Evolutionary conservation across 2,888 invertebrate genomes (phyloP).

Genomic region (Endotricha flammealis): DNA sequence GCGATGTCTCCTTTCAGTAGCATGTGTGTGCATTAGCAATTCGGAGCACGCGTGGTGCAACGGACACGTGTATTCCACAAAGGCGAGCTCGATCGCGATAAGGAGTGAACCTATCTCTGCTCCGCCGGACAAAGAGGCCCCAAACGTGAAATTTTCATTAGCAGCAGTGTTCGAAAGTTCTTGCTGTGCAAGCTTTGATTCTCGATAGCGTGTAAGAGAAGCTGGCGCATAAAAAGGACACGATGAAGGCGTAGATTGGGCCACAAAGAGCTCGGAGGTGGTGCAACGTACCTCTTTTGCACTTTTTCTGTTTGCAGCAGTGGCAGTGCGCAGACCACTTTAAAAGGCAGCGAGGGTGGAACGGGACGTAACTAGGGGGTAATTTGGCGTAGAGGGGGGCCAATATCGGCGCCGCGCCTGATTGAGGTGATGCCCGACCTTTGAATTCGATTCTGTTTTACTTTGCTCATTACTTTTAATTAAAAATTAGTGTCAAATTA

Average conservation of each 20-base stretch:
- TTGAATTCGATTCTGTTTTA: constrained; percentile 62
- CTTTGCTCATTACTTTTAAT: constrained; percentile 52
- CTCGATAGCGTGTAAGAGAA: constrained; percentile 73
- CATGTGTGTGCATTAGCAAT: constrained; percentile 53
- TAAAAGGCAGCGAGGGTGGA: constrained; percentile 71
- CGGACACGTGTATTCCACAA: constrained; percentile 56
- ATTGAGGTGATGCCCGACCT: constrained; percentile 73
- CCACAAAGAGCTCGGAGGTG: constrained; percentile 77
- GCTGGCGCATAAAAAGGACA: constrained; percentile 68
- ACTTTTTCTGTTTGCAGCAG: constrained; percentile 75
- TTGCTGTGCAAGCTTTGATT: constrained; percentile 68
- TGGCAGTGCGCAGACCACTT: constrained; percentile 76
- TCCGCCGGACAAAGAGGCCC: constrained; percentile 59
- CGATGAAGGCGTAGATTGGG: constrained; percentile 73
- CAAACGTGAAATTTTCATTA: constrained; percentile 76
- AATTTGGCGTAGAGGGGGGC: constrained; percentile 73
- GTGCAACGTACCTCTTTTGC: constrained; percentile 67
- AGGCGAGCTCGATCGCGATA: constrained; percentile 61
- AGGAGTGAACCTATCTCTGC: constrained; percentile 59
- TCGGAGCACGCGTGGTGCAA: constrained; percentile 57
- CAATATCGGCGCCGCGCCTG: constrained; percentile 73
- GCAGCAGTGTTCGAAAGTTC: constrained; percentile 65
- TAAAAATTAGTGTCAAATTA: constrained; percentile 22
- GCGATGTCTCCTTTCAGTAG: constrained; percentile 41
- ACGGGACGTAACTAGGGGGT: constrained; percentile 74